Percentiles rank a stretch among this genome's conserved stretches.
phyloP scores from a whole-genome alignment of 2,797 vertebrate species.

The Manis javanica region DNA sequence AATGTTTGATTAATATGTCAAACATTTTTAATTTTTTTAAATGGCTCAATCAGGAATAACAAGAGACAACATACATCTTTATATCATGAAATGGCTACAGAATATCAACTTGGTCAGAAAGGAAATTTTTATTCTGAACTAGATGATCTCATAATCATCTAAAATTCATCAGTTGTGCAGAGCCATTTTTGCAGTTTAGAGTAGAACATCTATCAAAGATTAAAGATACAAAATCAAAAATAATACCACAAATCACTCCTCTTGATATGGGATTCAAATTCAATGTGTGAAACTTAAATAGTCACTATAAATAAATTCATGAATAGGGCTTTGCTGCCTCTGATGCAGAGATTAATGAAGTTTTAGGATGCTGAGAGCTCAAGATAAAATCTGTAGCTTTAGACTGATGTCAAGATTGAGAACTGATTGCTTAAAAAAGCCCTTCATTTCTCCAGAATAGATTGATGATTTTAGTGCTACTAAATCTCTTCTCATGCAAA shows the following conservation, averaged over 20 bases:
- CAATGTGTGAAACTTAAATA: slow-evolving; percentile 72
- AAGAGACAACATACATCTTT: background rate
- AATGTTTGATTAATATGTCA: background rate
- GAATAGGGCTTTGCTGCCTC: slow-evolving; percentile 54
- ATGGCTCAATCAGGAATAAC: background rate
- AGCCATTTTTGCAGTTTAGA: background rate
- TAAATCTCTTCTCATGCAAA: slow-evolving; percentile 59
- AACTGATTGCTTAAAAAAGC: slow-evolving; percentile 71
- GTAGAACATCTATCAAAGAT: slow-evolving; percentile 34
- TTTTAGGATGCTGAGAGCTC: slow-evolving; percentile 69
- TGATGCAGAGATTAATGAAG: slow-evolving; percentile 76
- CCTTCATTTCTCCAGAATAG: slow-evolving; percentile 59
- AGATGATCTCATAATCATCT: background rate
- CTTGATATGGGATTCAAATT: slow-evolving; percentile 58
- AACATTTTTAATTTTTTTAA: background rate
- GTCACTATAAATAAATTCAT: slow-evolving; percentile 66
- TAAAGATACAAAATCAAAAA: slow-evolving; percentile 65
- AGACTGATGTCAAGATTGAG: slow-evolving; percentile 71
- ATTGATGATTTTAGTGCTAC: slow-evolving; percentile 60
- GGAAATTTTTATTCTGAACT: background rate
- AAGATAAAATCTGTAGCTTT: slow-evolving; percentile 76
- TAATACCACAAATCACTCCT: slow-evolving; percentile 60
- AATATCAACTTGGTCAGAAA: background rate
- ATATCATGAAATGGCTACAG: background rate
- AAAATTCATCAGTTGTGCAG: background rate